These are phyloP conservation scores for Opisthocomus hoazin DNA, from an alignment of 2,113 vertebrate genomes.

Conservation along the genomic window DNA sequence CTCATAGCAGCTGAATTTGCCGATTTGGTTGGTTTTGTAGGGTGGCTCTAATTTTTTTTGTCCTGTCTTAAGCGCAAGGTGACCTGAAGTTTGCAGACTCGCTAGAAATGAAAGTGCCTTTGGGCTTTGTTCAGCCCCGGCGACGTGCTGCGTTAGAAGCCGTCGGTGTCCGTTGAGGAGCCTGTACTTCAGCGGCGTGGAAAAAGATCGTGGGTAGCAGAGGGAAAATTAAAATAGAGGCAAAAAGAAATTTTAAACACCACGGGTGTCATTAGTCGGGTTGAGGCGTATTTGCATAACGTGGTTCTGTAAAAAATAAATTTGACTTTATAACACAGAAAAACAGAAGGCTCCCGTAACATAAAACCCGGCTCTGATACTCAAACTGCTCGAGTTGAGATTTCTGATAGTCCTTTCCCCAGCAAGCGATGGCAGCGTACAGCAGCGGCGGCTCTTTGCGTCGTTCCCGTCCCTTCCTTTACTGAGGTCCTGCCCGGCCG, in stretches of 20 bases:
- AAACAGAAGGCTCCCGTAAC: background rate
- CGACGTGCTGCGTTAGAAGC: rapidly evolving
- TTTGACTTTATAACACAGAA: background rate
- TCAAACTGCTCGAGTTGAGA: background rate
- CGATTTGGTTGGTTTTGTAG: background rate
- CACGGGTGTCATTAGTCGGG: background rate
- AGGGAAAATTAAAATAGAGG: background rate
- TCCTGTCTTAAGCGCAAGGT: background rate
- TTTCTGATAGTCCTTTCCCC: background rate
- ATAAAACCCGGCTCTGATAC: background rate
- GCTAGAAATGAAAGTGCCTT: background rate
- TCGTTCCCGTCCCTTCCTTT: rapidly evolving
- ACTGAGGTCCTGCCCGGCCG: too few species aligned
- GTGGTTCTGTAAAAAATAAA: background rate
- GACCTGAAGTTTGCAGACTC: background rate
- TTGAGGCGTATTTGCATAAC: background rate
- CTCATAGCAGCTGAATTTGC: background rate
- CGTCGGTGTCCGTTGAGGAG: rapidly evolving
- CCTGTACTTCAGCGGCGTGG: rapidly evolving
- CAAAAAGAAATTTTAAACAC: background rate
- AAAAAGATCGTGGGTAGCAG: background rate
- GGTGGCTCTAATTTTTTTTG: background rate
- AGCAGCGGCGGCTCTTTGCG: background rate
- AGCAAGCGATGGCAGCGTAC: rapidly evolving
- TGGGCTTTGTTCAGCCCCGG: background rate